A percentile compares a stretch with the other conserved stretches of the same genome.
phyloP scores from a whole-genome alignment of 2,797 vertebrate species.

The Glossophaga mutica region DNA sequence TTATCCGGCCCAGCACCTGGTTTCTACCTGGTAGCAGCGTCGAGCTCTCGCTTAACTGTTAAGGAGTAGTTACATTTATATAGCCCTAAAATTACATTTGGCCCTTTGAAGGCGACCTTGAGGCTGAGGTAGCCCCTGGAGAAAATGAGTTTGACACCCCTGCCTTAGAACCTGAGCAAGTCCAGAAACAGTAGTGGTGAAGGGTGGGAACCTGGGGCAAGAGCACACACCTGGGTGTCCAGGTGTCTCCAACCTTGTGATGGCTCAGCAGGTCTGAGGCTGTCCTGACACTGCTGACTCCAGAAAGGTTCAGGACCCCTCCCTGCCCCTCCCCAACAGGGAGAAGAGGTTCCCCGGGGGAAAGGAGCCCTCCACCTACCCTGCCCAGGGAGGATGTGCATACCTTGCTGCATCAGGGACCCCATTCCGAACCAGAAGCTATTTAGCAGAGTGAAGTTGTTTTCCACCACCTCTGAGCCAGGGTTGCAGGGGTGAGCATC shows the following conservation, averaged over 20 bases:
- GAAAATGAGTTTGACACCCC: too few relatives aligned
- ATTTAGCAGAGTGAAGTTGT: conserved; percentile 98
- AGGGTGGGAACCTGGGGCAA: background rate
- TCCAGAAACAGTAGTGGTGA: background rate
- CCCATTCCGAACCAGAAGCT: conserved; percentile 99
- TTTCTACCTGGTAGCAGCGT: too few relatives aligned
- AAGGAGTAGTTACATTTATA: too few relatives aligned
- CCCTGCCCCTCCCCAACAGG: accelerated
- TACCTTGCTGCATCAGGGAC: conserved; percentile 98
- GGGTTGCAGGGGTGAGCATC: conserved; percentile 98
- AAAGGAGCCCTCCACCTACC: too few relatives aligned
- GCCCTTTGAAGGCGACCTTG: too few relatives aligned
- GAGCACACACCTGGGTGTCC: background rate
- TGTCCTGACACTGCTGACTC: background rate
- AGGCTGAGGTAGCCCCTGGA: too few relatives aligned
- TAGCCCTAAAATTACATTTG: too few relatives aligned
- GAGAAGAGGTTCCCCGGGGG: background rate
- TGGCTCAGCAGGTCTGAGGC: background rate
- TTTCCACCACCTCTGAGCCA: conserved; percentile 95
- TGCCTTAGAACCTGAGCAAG: background rate
- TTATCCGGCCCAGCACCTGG: too few relatives aligned
- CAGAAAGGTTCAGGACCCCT: background rate
- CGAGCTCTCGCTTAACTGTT: too few relatives aligned
- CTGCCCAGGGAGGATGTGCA: accelerated
- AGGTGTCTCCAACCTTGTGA: background rate